Evolutionary conservation across 2,113 vertebrate species (phyloP).

Genomic region (Protobothrops mucrosquamatus): DNA sequence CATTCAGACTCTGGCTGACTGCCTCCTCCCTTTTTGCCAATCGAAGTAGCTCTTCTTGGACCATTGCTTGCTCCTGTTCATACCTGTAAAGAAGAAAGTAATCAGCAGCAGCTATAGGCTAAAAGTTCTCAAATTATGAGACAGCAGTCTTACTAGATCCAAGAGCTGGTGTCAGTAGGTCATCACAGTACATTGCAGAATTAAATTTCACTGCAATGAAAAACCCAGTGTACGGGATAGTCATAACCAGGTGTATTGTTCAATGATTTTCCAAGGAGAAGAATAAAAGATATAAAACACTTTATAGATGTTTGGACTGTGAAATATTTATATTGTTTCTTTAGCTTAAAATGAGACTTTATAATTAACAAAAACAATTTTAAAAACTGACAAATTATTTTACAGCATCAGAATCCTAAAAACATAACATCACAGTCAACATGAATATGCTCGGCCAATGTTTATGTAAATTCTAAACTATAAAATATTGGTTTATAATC

Average conservation of each 20-base stretch:
- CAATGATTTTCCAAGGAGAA: slow-evolving; percentile 24
- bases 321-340: background rate
- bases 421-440: background rate
- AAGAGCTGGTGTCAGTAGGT: background rate
- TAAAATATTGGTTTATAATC: background rate
- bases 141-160: background rate
- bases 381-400: background rate
- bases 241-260: background rate
- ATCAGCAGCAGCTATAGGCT: slow-evolving; percentile 22
- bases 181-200: slow-evolving; percentile 25
- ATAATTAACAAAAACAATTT: background rate
- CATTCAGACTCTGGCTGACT: slow-evolving; percentile 58
- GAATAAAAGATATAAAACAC: slow-evolving; percentile 12
- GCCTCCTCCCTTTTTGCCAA: slow-evolving; percentile 78
- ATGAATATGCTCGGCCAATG: background rate
- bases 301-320: background rate
- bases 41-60: slow-evolving; percentile 79
- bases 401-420: background rate
- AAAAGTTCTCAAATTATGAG: background rate
- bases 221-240: background rate
- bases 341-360: background rate
- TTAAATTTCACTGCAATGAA: slow-evolving; percentile 18
- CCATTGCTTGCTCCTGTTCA: slow-evolving; percentile 77
- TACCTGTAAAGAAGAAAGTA: slow-evolving; percentile 67
- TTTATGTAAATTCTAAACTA: background rate